phyloP scores from a whole-genome alignment of 2,797 vertebrate species.

The Microcaecilia unicolor region DNA sequence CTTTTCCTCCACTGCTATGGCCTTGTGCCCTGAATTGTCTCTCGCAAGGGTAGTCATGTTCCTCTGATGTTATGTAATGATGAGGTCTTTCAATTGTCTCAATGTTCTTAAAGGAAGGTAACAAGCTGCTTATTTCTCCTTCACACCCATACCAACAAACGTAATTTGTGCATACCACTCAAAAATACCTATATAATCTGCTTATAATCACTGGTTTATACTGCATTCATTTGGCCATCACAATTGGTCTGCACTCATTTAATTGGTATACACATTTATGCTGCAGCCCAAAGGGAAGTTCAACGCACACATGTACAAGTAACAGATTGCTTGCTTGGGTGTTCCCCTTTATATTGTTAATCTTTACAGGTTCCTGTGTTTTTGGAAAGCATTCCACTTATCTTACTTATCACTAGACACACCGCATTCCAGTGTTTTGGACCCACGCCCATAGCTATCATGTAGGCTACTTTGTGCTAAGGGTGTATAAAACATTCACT shows the following conservation, averaged over 20 bases:
- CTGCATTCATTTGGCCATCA: no score
- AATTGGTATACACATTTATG: no score
- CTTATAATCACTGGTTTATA: no score
- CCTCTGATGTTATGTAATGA: conserved; percentile 54
- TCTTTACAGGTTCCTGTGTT: conserved; percentile 55
- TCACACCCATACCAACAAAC: conserved; percentile 73
- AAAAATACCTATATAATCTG: not conserved
- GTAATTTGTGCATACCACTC: conserved; percentile 16
- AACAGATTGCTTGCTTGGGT: conserved; percentile 38
- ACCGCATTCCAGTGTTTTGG: conserved; percentile 43
- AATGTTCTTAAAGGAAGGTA: conserved; percentile 69
- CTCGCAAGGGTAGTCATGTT: conserved; percentile 50
- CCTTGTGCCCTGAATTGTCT: conserved; percentile 45
- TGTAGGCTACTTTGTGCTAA: conserved; percentile 36
- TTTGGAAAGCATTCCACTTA: conserved; percentile 50
- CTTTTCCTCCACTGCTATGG: conserved; percentile 29
- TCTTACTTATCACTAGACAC: conserved; percentile 44
- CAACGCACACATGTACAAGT: conserved; percentile 49
- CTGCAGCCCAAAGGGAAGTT: conserved; percentile 50
- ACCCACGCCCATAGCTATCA: conserved; percentile 42
- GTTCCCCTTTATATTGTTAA: conserved; percentile 44
- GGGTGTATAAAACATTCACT: conserved; percentile 32
- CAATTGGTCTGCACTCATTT: no score
- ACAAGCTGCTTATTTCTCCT: conserved; percentile 66
- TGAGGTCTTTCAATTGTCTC: conserved; percentile 39